These are phyloP conservation scores for Brachyhypopomus gauderio DNA, from an alignment of 2,113 vertebrate species.

Conservation along the genomic window DNA sequence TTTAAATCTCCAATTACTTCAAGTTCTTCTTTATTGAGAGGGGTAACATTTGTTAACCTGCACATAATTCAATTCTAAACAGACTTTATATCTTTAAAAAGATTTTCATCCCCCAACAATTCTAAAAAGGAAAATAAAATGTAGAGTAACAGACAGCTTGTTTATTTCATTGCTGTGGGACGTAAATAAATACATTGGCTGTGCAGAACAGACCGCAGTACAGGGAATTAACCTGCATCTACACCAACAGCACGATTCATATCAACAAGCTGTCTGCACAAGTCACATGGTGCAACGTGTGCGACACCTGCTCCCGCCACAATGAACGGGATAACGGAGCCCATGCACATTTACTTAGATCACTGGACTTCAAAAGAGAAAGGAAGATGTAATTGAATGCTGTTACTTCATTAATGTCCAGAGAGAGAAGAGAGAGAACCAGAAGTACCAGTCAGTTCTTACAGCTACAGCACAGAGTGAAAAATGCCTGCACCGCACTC, in stretches of 20 bases:
- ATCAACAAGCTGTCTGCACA: constrained; percentile 46
- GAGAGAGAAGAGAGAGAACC: constrained; percentile 37
- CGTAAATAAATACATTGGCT: constrained; percentile 67
- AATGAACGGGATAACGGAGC: constrained; percentile 73
- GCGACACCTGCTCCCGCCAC: constrained; percentile 68
- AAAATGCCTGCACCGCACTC: background rate
- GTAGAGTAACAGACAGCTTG: constrained; percentile 72
- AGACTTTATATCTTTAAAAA: background rate
- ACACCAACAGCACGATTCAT: constrained; percentile 49
- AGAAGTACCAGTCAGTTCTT: constrained; percentile 48
- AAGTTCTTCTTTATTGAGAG: too few relatives aligned
- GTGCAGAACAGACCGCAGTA: constrained; percentile 66
- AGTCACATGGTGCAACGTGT: background rate
- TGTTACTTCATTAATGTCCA: constrained; percentile 67
- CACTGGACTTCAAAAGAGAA: constrained; percentile 67
- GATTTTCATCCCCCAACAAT: too few relatives aligned
- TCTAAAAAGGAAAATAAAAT: background rate
- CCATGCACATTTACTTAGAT: constrained; percentile 72
- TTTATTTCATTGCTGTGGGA: constrained; percentile 86
- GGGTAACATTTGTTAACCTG: too few relatives aligned
- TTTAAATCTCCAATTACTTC: too few relatives aligned
- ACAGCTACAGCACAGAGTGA: constrained; percentile 31
- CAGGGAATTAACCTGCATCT: constrained; percentile 51
- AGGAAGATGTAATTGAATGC: constrained; percentile 61
- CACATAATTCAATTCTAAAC: constrained; percentile 16